A percentile compares a stretch with the other conserved stretches of the same genome.
Evolutionary conservation across 2,888 invertebrate species (phyloP).

Genomic region (Hydriomena furcata): DNA sequence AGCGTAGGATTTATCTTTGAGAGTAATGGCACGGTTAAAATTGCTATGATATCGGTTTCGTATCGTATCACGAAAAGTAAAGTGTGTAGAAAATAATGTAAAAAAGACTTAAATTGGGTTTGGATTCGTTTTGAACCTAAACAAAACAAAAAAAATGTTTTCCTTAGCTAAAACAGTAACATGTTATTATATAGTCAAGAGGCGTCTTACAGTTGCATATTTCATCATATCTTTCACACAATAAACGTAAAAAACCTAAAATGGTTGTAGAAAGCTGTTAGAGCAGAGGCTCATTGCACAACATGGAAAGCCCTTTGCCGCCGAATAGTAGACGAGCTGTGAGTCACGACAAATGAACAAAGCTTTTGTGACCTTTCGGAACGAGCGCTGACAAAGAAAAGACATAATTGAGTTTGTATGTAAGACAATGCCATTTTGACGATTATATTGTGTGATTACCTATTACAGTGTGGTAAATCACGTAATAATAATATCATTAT

Average conservation of each 20-base stretch:
- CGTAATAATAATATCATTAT: too few relatives aligned
- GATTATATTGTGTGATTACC: neutral
- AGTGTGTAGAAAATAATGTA: too few relatives aligned
- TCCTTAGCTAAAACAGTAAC: too few relatives aligned
- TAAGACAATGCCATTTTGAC: conserved; percentile 10
- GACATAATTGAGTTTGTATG: neutral
- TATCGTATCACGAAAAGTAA: too few relatives aligned
- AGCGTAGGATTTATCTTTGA: neutral
- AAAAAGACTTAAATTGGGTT: too few relatives aligned
- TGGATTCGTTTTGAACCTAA: too few relatives aligned
- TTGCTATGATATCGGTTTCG: too few relatives aligned
- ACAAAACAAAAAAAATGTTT: too few relatives aligned
- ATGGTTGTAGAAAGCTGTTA: conserved; percentile 45
- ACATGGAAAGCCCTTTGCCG: conserved; percentile 64
- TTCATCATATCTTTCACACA: conserved; percentile 9
- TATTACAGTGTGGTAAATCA: conserved; percentile 11
- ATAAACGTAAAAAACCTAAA: conserved; percentile 25
- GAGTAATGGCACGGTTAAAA: neutral
- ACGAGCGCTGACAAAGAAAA: conserved; percentile 17
- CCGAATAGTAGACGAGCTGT: conserved; percentile 47
- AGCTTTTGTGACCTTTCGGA: conserved; percentile 13
- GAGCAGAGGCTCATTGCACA: conserved; percentile 41
- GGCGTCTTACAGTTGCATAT: neutral
- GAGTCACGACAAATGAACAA: conserved; percentile 47
- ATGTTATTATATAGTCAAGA: neutral